A percentile compares a stretch with the other conserved stretches of the same genome.
Conservation (phyloP, 2,888 invertebrate species). For the Apamea sordens region DNA sequence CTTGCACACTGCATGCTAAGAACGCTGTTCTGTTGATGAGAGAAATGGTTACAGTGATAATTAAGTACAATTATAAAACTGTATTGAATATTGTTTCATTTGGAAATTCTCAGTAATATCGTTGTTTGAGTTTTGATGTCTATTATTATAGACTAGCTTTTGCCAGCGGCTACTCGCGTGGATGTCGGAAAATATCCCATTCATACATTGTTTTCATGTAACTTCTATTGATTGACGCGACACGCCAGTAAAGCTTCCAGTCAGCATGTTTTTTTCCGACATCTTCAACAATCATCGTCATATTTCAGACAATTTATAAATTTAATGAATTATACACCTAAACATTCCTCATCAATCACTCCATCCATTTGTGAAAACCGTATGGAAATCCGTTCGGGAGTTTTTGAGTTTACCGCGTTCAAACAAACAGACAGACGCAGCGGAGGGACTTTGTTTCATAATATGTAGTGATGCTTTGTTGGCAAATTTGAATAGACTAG, state of each 20-base stretch:
- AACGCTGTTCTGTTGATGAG: conserved; percentile 95
- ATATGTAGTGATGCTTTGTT: background rate
- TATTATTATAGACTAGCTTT: background rate
- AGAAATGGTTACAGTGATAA: background rate
- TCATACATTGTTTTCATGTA: background rate
- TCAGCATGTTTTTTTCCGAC: background rate
- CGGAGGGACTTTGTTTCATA: background rate
- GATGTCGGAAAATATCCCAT: background rate
- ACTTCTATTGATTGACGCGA: background rate
- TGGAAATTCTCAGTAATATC: background rate
- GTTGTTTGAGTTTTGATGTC: background rate
- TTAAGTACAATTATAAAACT: background rate
- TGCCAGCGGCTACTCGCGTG: background rate
- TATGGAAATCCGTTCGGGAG: background rate
- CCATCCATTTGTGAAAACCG: background rate
- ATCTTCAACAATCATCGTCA: background rate
- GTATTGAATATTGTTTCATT: background rate
- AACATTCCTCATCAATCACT: background rate
- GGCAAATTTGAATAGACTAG: no score
- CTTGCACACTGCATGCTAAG: conserved; percentile 97
- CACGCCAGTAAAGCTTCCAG: background rate
- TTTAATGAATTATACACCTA: background rate
- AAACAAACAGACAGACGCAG: background rate
- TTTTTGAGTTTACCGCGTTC: background rate
- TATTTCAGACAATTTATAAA: background rate